phyloP scores from a whole-genome alignment of 2,113 vertebrate genomes.

The Campylomormyrus tamandua region DNA sequence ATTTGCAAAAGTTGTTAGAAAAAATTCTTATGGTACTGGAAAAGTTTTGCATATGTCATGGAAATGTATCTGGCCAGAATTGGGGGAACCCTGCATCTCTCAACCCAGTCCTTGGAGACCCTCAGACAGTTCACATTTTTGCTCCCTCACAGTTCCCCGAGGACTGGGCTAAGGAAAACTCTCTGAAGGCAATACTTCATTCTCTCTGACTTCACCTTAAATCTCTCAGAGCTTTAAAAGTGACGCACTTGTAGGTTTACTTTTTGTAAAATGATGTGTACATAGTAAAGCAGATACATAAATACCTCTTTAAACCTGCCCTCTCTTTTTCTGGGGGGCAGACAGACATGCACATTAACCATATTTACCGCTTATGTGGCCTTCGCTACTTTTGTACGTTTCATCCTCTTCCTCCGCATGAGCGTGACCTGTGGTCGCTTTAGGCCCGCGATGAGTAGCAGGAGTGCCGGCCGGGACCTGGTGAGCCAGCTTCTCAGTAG shows the following conservation, averaged over 20 bases:
- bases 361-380: constrained; percentile 78
- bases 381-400: constrained; percentile 75
- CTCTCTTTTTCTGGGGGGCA: not conserved
- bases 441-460: constrained; percentile 68
- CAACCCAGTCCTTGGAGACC: not conserved
- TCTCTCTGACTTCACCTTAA: not conserved
- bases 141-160: not conserved
- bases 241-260: not conserved
- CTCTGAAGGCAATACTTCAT: not conserved
- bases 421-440: constrained; percentile 73
- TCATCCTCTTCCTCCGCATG: constrained; percentile 76
- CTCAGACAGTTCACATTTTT: not conserved
- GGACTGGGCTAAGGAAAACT: not conserved
- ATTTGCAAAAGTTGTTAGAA: too few species aligned
- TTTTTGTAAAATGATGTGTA: not conserved
- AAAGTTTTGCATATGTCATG: too few species aligned
- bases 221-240: not conserved
- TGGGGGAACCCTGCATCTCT: not conserved
- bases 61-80: too few species aligned
- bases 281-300: not conserved
- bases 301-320: not conserved
- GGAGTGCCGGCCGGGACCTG: constrained; percentile 70
- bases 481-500: constrained; percentile 79
- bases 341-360: constrained; percentile 39
- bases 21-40: too few species aligned